Evolutionary conservation across 2,888 invertebrate species (phyloP), one percentile per base, ranked within the genome.

Genomic region (Tachina fera): DNA sequence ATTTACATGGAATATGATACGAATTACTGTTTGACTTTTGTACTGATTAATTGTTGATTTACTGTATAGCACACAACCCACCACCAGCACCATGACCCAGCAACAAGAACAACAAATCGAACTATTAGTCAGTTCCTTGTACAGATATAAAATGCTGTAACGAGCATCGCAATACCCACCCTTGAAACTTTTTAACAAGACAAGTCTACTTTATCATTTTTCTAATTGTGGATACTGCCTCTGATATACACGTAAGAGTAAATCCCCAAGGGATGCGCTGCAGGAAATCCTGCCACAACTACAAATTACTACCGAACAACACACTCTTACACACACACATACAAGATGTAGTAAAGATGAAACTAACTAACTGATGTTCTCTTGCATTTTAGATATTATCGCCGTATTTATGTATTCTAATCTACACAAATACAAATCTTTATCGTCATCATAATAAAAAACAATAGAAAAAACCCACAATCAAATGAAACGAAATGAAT

Each of bases 41-140:
- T 86, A 82, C 82, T 86, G 85, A 86, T 86, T 86, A 86, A 82
- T 86, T 83, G 85, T 82, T 82, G 85, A 86, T 82, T 82, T 86
- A 86, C 75, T 75, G 49, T 75, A 75, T 49, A 71, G 49, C 60
- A 56, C 13, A 58, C 22, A 75, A 8, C 10, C 67, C 45, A 74
- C 19, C 31, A 51, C 43, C 74, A 51, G 0, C 39, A 60, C 9
- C 60, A 16, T 31, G 31, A 22, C 41, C 41, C 43, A 43, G 43
- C 61, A 43, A 41, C 4, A 56, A 22, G n/a, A 56, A 47, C 19
- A 56, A 14, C 47, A 56, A 16, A 45, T 56, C n/a, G 63, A 47
- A 65, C 39, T 45, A 71, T 53, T 53, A 47, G 22, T 45, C 47
- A 47, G 22, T 45, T 56, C 53, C 47, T 51, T 70, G 9, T 45